Evolutionary conservation across 2,797 vertebrate species (phyloP).

Genomic region (Urocyon cinereoargenteus): DNA sequence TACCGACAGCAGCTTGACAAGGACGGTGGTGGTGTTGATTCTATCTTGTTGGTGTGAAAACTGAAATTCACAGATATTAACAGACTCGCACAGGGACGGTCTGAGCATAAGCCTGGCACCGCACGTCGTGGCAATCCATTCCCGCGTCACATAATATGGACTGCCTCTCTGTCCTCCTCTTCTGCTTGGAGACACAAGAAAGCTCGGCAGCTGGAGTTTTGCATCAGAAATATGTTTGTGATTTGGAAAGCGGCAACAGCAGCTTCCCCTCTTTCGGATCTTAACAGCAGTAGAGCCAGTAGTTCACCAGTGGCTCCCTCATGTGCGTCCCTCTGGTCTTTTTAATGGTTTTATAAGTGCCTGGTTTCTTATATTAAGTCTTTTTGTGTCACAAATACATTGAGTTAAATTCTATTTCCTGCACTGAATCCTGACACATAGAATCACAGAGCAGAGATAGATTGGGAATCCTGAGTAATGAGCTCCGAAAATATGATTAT

Average conservation of each 20-base stretch:
- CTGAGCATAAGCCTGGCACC: background rate
- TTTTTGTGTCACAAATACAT: background rate
- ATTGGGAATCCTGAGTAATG: background rate
- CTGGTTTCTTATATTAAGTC: background rate
- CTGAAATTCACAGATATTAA: background rate
- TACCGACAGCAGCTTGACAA: background rate
- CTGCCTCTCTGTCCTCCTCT: background rate
- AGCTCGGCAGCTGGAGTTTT: background rate
- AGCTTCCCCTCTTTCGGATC: rapidly evolving
- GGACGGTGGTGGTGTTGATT: rapidly evolving
- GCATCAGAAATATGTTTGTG: background rate
- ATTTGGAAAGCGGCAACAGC: background rate
- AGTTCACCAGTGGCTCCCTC: no score
- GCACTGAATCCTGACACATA: no score
- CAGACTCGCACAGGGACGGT: background rate
- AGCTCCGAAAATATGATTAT: background rate
- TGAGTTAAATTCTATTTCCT: background rate
- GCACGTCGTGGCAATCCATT: rapidly evolving
- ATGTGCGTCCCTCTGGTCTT: rapidly evolving
- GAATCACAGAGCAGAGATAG: background rate
- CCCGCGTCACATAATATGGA: rapidly evolving
- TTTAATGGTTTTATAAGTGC: background rate
- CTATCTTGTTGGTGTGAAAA: background rate
- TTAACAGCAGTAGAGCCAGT: rapidly evolving
- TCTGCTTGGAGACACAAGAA: background rate